phyloP scores from a whole-genome alignment of 2,797 vertebrate genomes.

The Liasis olivaceus region DNA sequence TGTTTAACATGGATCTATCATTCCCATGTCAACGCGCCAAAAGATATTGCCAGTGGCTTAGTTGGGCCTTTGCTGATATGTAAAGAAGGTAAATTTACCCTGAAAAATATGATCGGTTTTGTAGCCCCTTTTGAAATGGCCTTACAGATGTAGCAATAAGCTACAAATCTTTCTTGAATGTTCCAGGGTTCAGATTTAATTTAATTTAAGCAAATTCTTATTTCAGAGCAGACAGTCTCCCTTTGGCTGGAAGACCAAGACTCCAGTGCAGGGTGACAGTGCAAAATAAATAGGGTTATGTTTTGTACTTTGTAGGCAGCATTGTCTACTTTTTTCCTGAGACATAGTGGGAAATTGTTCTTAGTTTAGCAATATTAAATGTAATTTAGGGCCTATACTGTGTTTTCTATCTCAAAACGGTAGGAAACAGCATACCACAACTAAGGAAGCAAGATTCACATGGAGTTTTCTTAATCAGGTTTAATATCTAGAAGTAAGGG shows the following conservation, averaged over 20 bases:
- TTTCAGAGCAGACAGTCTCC: background rate
- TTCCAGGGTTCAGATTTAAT: background rate
- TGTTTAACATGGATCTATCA: constrained; percentile 85
- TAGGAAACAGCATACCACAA: too few relatives aligned
- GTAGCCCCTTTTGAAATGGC: background rate
- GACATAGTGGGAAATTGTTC: background rate
- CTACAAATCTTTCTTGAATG: background rate
- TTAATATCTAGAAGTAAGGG: too few relatives aligned
- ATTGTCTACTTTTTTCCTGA: background rate
- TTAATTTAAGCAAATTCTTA: background rate
- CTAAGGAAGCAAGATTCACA: too few relatives aligned
- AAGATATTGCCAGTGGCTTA: constrained; percentile 81
- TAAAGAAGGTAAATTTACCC: constrained; percentile 70
- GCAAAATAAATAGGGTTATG: background rate
- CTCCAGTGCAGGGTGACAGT: background rate
- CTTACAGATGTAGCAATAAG: background rate
- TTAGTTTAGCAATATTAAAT: background rate
- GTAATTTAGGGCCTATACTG: background rate
- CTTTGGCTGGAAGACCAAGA: background rate
- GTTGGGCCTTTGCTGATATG: constrained; percentile 81
- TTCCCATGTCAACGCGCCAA: constrained; percentile 80
- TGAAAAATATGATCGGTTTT: background rate
- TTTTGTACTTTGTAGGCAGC: background rate
- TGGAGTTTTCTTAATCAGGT: too few relatives aligned
- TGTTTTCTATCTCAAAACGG: too few relatives aligned